Conservation (phyloP, 2,797 vertebrate species). For the Siniperca undulata region DNA sequence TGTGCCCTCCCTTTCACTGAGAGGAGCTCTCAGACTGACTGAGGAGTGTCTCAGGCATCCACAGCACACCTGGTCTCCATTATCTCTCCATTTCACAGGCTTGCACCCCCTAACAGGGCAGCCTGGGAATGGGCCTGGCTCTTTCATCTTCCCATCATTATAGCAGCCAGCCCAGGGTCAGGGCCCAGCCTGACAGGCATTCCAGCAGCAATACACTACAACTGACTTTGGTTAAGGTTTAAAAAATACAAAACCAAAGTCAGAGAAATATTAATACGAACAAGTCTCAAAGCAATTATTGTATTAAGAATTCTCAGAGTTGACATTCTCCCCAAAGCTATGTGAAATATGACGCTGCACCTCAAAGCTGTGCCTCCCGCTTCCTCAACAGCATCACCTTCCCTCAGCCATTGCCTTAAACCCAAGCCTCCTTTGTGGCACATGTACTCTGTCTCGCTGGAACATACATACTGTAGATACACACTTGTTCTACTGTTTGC, state of each 20-base stretch:
- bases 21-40: constrained; percentile 84
- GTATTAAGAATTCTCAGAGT: constrained; percentile 83
- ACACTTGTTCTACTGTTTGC: constrained; percentile 44
- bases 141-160: constrained; percentile 92
- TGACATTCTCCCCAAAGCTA: constrained; percentile 70
- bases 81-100: constrained; percentile 90
- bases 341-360: constrained; percentile 68
- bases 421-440: constrained; percentile 52
- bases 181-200: constrained; percentile 87
- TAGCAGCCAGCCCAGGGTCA: constrained; percentile 88
- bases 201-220: constrained; percentile 84
- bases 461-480: constrained; percentile 13
- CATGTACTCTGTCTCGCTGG: constrained; percentile 27
- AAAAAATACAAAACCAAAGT: constrained; percentile 74
- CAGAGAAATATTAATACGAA: constrained; percentile 84
- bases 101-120: constrained; percentile 86
- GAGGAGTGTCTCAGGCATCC: constrained; percentile 85
- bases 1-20: constrained; percentile 77
- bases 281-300: constrained; percentile 85
- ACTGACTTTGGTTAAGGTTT: constrained; percentile 86
- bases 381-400: constrained; percentile 53
- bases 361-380: constrained; percentile 61
- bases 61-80: constrained; percentile 90
- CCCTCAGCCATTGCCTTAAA: constrained; percentile 53
- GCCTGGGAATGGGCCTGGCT: constrained; percentile 88